Evolutionary conservation across 2,888 invertebrate species (phyloP).

Genomic region (Eupithecia subfuscata): DNA sequence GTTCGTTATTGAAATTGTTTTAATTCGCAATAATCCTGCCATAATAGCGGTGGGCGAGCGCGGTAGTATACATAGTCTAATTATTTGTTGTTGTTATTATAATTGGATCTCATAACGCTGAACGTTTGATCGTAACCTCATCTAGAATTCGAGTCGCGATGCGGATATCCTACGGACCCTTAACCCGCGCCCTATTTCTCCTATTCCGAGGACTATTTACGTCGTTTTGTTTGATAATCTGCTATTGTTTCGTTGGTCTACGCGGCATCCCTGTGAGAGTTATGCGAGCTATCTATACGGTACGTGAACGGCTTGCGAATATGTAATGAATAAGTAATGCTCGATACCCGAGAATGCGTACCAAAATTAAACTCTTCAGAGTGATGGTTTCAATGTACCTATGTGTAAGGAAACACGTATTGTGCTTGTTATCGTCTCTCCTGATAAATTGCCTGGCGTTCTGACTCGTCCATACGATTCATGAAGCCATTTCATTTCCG

Average conservation of each 20-base stretch:
- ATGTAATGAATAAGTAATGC: slow-evolving; percentile 71
- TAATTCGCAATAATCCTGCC: slow-evolving; percentile 3
- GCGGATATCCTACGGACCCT: slow-evolving; percentile 75
- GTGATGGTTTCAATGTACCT: slow-evolving; percentile 15
- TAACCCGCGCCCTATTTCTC: slow-evolving; percentile 79
- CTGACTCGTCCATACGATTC: slow-evolving; percentile 70
- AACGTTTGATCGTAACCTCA: slow-evolving; percentile 64
- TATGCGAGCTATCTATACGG: slow-evolving; percentile 79
- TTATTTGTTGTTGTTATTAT: background rate
- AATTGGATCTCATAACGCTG: slow-evolving; percentile 42
- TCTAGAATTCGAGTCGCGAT: slow-evolving; percentile 79
- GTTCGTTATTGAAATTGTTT: slow-evolving; percentile 28
- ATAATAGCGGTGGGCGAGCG: background rate
- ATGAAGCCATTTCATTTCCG: slow-evolving; percentile 77
- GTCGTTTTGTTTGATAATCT: slow-evolving; percentile 83
- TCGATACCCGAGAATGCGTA: slow-evolving; percentile 48
- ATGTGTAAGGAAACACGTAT: slow-evolving; percentile 31
- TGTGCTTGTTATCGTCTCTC: slow-evolving; percentile 56
- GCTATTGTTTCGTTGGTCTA: slow-evolving; percentile 79
- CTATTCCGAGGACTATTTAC: slow-evolving; percentile 78
- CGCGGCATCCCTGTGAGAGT: slow-evolving; percentile 77
- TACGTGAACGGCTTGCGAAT: slow-evolving; percentile 77
- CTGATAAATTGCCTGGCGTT: slow-evolving; percentile 62
- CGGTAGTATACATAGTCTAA: background rate
- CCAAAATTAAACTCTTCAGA: slow-evolving; percentile 34